These are phyloP conservation scores for Synanthedon formicaeformis DNA, from an alignment of 2,888 invertebrate genomes.

Conservation along the genomic window DNA sequence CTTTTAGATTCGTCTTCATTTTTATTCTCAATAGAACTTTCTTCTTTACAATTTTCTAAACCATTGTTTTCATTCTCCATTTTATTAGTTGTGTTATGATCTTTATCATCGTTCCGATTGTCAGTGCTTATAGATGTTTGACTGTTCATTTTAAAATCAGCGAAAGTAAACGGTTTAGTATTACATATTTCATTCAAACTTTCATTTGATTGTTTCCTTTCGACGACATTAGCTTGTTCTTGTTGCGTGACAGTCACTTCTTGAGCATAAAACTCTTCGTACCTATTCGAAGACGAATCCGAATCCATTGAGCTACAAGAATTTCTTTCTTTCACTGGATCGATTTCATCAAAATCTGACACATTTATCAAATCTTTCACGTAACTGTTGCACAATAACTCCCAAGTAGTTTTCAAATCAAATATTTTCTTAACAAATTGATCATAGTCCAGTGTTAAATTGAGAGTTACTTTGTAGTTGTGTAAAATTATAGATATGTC, in stretches of 20 bases:
- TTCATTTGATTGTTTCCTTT: slow-evolving; percentile 7
- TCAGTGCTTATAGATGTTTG: slow-evolving; percentile 13
- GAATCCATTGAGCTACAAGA: slow-evolving; percentile 52
- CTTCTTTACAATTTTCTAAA: slow-evolving; percentile 3
- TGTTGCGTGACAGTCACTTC: slow-evolving; percentile 15
- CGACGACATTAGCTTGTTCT: slow-evolving; percentile 12
- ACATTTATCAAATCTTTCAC: slow-evolving; percentile 56
- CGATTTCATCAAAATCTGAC: slow-evolving; percentile 49
- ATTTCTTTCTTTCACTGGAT: slow-evolving; percentile 36
- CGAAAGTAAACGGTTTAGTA: slow-evolving; percentile 66
- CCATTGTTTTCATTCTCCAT: slow-evolving; percentile 10
- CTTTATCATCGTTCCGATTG: slow-evolving; percentile 19
- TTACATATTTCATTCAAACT: slow-evolving; percentile 18
- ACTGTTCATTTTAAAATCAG: slow-evolving; percentile 66
- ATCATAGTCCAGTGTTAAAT: slow-evolving; percentile 66
- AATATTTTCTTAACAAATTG: slow-evolving; percentile 72
- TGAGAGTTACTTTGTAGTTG: slow-evolving; percentile 66
- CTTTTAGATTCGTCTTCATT: slow-evolving; percentile 7
- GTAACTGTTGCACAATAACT: slow-evolving; percentile 70
- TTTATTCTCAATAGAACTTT: background rate
- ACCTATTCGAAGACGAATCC: slow-evolving; percentile 51
- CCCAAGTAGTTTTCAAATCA: slow-evolving; percentile 73
- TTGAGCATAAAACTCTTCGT: slow-evolving; percentile 44
- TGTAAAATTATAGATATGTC: slow-evolving; percentile 75
- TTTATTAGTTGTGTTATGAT: slow-evolving; percentile 12